Evolutionary conservation across 2,888 invertebrate genomes (phyloP).

Genomic region (Trachelus tabidus): DNA sequence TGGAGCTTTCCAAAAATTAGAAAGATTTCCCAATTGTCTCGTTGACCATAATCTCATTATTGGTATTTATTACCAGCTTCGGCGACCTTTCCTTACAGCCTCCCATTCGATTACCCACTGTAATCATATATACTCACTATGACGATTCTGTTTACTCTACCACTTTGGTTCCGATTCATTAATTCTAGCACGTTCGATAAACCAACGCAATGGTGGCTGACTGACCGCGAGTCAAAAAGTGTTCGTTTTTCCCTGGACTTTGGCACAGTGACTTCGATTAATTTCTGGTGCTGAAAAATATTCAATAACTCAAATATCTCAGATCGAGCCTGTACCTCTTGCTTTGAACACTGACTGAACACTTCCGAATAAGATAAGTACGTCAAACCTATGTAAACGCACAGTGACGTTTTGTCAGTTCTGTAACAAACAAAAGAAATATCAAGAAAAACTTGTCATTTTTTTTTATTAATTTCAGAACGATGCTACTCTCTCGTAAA

Average conservation of each 20-base stretch:
- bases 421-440: background rate
- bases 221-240: background rate
- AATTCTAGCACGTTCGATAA: background rate
- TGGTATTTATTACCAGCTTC: background rate
- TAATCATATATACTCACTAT: background rate
- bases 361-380: background rate
- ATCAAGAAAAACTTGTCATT: background rate
- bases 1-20: background rate
- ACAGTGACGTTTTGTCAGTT: background rate
- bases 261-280: background rate
- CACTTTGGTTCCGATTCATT: background rate
- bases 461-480: background rate
- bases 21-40: background rate
- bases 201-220: background rate
- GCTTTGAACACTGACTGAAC: background rate
- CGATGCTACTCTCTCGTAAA: background rate
- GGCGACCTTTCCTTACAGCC: background rate
- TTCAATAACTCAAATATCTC: background rate
- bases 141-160: background rate
- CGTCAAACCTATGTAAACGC: too few species aligned
- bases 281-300: background rate
- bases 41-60: background rate
- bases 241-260: background rate
- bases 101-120: background rate
- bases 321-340: background rate